These are phyloP conservation scores for Lepidonotus clava DNA, from an alignment of 2,888 invertebrate species.

Conservation along the genomic window DNA sequence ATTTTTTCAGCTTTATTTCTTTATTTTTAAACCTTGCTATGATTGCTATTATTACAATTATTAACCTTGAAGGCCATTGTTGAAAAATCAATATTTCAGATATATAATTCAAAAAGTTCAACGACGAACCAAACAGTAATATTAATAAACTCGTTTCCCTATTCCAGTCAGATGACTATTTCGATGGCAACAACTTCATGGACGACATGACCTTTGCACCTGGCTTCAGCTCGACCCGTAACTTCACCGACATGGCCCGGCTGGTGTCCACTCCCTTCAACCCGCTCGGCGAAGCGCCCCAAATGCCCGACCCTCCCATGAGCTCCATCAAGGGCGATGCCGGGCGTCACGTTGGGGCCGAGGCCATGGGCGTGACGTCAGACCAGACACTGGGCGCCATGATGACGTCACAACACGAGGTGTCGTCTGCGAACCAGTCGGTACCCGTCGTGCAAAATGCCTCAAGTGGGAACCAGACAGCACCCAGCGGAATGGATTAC, in stretches of 20 bases:
- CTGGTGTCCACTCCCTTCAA: conserved; percentile 75
- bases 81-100: no score
- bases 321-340: conserved; percentile 59
- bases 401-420: background rate
- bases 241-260: conserved; percentile 71
- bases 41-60: no score
- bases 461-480: background rate
- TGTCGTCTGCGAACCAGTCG: background rate
- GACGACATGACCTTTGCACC: conserved; percentile 67
- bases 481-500: background rate
- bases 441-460: background rate
- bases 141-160: no score
- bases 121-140: no score
- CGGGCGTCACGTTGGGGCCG: background rate
- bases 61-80: no score
- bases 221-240: conserved; percentile 70
- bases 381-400: conserved; percentile 5
- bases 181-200: background rate
- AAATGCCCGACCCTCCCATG: conserved; percentile 60
- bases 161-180: background rate
- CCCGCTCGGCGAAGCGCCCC: conserved; percentile 52
- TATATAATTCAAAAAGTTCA: no score
- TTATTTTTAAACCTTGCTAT: no score
- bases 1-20: no score
- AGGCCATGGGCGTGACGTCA: background rate